These are phyloP conservation scores for Haplochromis burtoni DNA, from an alignment of 2,113 vertebrate species.

Conservation along the genomic window DNA sequence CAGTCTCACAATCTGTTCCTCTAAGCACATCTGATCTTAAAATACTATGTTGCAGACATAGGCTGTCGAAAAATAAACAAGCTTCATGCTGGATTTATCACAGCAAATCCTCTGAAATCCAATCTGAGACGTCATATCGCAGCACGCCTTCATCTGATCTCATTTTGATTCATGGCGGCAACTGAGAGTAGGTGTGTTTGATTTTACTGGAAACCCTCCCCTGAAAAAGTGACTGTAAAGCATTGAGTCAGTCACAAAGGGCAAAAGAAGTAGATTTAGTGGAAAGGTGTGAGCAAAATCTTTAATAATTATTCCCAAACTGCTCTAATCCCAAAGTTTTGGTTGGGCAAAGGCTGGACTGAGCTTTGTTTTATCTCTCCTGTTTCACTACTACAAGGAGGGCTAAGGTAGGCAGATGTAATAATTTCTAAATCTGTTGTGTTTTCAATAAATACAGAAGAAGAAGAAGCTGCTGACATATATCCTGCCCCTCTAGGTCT, in stretches of 20 bases:
- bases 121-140: constrained; percentile 19
- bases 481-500: background rate
- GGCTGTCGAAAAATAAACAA: constrained; percentile 35
- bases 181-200: background rate
- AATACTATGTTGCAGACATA: constrained; percentile 4
- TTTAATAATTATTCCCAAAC: background rate
- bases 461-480: background rate
- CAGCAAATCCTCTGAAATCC: constrained; percentile 56
- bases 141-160: constrained; percentile 14
- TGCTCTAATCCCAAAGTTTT: background rate
- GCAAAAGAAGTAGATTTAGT: background rate
- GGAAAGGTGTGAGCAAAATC: background rate
- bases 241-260: background rate
- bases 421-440: background rate
- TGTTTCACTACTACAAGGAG: background rate
- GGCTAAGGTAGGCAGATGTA: background rate
- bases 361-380: background rate
- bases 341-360: background rate
- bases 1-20: constrained; percentile 1
- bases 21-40: constrained; percentile 24
- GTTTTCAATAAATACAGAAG: background rate
- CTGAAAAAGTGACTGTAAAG: background rate
- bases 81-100: constrained; percentile 36
- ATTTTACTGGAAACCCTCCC: background rate
- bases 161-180: background rate